Conservation (phyloP, 1,140 invertebrate species). For the Musca vetustissima region DNA sequence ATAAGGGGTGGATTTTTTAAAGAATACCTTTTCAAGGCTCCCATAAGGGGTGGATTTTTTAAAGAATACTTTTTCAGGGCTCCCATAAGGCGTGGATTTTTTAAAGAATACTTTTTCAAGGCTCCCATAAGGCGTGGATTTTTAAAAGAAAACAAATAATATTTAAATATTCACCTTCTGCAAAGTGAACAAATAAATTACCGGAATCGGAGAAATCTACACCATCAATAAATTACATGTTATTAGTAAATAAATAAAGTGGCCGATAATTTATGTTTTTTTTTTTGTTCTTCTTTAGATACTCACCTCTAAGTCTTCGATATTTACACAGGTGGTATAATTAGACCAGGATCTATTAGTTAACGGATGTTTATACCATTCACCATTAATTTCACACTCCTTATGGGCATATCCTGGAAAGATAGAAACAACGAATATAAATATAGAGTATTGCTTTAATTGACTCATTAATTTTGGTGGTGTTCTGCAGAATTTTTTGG, state of each 20-base stretch:
- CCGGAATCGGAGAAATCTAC: background rate
- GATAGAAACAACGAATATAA: background rate
- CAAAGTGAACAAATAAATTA: background rate
- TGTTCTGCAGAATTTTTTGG: too few species aligned
- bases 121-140: too few species aligned
- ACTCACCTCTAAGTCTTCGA: slow-evolving; percentile 72
- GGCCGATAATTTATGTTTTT: background rate
- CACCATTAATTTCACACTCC: slow-evolving; percentile 62
- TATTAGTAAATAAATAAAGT: background rate
- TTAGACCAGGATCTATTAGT: slow-evolving; percentile 77
- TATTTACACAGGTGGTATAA: slow-evolving; percentile 84
- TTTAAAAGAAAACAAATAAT: background rate
- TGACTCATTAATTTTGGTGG: too few species aligned
- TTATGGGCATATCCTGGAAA: slow-evolving; percentile 64
- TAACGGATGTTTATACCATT: slow-evolving; percentile 64
- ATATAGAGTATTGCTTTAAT: background rate
- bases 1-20: too few species aligned
- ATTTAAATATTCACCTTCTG: background rate
- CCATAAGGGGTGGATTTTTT: too few species aligned
- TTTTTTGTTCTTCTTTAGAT: background rate
- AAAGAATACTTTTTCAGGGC: too few species aligned
- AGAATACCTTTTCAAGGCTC: too few species aligned
- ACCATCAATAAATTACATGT: background rate
- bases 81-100: too few species aligned
- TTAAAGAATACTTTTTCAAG: too few species aligned